Percentiles rank a stretch among this genome's conserved stretches.
Evolutionary conservation across 2,797 vertebrate genomes (phyloP).

Genomic region (Sarcoramphus papa): DNA sequence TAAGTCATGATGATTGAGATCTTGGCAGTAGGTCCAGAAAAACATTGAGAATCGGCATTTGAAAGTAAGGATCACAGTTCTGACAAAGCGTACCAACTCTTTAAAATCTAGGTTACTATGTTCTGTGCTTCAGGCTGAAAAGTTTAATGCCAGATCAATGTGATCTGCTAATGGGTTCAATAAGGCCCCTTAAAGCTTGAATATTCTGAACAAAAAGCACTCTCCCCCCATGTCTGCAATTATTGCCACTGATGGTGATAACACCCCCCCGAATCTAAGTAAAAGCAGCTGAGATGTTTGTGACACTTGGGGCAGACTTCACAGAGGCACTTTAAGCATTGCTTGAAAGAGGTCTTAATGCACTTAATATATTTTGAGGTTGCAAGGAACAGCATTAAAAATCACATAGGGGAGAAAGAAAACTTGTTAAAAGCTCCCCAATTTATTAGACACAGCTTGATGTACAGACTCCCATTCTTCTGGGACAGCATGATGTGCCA

Average conservation of each 20-base stretch:
- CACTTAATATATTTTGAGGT: constrained; percentile 26
- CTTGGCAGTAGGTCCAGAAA: background rate
- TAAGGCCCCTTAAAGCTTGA: constrained; percentile 16
- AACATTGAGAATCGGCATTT: background rate
- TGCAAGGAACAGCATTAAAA: constrained; percentile 47
- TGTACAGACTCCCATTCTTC: constrained; percentile 15
- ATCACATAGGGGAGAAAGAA: background rate
- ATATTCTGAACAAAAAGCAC: background rate
- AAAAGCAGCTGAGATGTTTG: constrained; percentile 37
- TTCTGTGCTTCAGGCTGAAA: background rate
- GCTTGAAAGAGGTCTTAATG: constrained; percentile 21
- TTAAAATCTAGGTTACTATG: background rate
- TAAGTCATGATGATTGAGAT: background rate
- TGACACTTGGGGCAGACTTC: constrained; percentile 38
- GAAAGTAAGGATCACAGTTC: background rate
- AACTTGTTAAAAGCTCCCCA: constrained; percentile 53
- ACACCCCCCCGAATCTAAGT: constrained; percentile 18
- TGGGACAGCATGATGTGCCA: background rate
- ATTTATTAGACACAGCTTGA: constrained; percentile 34
- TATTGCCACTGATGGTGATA: constrained; percentile 15
- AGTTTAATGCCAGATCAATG: constrained; percentile 25
- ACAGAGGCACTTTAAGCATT: constrained; percentile 6
- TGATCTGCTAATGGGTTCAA: constrained; percentile 14
- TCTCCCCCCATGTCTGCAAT: background rate
- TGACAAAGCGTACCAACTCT: background rate